Evolutionary conservation across 2,888 invertebrate species (phyloP).

Genomic region (Phasia obesa): DNA sequence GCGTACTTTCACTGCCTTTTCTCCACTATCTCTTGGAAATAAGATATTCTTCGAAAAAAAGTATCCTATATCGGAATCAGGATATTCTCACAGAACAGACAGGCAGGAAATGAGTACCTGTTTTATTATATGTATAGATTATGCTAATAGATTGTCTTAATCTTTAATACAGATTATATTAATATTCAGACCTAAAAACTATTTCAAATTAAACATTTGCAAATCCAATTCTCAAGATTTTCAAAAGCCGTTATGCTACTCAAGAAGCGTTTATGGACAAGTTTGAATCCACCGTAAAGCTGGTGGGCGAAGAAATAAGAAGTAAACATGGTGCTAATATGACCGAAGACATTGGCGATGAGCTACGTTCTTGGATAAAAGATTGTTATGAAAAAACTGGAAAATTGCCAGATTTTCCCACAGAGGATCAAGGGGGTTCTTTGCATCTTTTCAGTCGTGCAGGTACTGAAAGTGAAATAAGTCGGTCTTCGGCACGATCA

Average conservation of each 20-base stretch:
- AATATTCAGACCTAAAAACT: too few relatives aligned
- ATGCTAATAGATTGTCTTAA: too few relatives aligned
- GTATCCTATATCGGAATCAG: too few relatives aligned
- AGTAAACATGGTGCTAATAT: constrained; percentile 89
- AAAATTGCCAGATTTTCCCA: constrained; percentile 95
- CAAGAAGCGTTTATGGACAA: constrained; percentile 88
- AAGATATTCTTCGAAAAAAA: too few relatives aligned
- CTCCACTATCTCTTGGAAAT: too few relatives aligned
- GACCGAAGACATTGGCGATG: constrained; percentile 93
- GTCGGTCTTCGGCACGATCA: constrained; percentile 90
- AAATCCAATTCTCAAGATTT: constrained; percentile 58
- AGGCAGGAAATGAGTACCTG: too few relatives aligned
- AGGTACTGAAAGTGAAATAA: constrained; percentile 90
- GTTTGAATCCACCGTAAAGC: constrained; percentile 87
- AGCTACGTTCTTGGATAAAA: constrained; percentile 93
- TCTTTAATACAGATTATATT: too few relatives aligned
- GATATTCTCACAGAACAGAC: too few relatives aligned
- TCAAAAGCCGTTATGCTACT: constrained; percentile 85
- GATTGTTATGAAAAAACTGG: constrained; percentile 92
- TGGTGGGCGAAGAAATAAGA: constrained; percentile 86
- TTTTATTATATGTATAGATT: too few relatives aligned
- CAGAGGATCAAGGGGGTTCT: constrained; percentile 95
- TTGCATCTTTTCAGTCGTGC: constrained; percentile 91
- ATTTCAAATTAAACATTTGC: too few relatives aligned
- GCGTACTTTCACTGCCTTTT: too few relatives aligned